Evolutionary conservation across 2,113 vertebrate species (phyloP).

Genomic region (Perca fluviatilis): DNA sequence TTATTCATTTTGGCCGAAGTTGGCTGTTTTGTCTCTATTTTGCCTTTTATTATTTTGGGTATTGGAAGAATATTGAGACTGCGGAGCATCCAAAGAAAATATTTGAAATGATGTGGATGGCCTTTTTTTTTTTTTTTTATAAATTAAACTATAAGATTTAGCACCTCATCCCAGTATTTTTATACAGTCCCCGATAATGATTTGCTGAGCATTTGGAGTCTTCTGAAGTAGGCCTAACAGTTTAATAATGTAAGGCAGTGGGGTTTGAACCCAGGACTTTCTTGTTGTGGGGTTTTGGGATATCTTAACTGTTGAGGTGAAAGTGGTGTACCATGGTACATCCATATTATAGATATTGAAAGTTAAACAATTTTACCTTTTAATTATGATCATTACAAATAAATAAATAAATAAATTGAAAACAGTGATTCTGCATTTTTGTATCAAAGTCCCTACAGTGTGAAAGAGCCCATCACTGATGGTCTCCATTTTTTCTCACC

Average conservation of each 20-base stretch:
- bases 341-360: not conserved
- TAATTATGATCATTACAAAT: not conserved
- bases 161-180: not conserved
- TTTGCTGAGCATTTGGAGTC: not conserved
- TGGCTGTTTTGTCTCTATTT: not conserved
- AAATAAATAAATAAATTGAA: too few relatives aligned
- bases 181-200: not conserved
- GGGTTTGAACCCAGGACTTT: not conserved
- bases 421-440: not conserved
- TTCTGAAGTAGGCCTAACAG: not conserved
- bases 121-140: not conserved
- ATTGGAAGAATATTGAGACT: not conserved
- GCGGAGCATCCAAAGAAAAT: not conserved
- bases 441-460: not conserved
- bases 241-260: not conserved
- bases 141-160: not conserved
- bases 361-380: not conserved
- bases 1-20: not conserved
- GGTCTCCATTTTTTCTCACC: slow-evolving; percentile 21
- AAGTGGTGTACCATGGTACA: not conserved
- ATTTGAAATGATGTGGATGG: not conserved
- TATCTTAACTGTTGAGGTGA: not conserved
- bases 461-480: not conserved
- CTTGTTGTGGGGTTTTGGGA: not conserved
- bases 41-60: not conserved